Conservation (phyloP, 2,113 vertebrate genomes). For the Cariama cristata region DNA sequence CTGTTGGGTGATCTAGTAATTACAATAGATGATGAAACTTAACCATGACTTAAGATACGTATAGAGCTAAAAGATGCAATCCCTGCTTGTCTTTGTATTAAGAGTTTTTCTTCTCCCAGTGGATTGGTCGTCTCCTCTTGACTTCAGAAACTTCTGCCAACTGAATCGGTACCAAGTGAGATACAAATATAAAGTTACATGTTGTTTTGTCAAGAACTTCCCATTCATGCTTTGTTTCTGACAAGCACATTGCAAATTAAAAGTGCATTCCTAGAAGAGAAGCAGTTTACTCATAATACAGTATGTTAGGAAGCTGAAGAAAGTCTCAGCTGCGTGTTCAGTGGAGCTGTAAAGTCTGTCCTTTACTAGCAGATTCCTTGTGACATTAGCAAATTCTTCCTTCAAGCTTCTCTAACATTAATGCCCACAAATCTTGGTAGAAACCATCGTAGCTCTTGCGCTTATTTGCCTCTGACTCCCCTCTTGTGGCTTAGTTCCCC, state of each 20-base stretch:
- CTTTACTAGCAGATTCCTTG: not conserved
- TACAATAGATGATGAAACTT: not conserved
- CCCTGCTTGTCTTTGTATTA: not conserved
- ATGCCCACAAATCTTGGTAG: not conserved
- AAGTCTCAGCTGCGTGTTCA: not conserved
- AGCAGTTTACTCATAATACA: not conserved
- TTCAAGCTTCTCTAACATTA: not conserved
- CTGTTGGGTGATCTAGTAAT: not conserved
- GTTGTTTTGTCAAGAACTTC: not conserved
- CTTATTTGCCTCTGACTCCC: not conserved
- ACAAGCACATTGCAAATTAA: not conserved
- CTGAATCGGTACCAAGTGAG: not conserved
- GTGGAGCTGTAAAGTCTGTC: not conserved
- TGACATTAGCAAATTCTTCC: not conserved
- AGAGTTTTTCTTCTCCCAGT: constrained; percentile 20
- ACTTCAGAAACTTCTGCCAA: not conserved
- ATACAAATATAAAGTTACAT: not conserved
- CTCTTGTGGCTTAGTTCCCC: not conserved
- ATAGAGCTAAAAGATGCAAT: not conserved
- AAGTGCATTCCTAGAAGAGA: not conserved
- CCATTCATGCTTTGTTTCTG: not conserved
- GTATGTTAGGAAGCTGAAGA: not conserved
- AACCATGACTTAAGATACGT: not conserved
- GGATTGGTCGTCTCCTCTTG: constrained; percentile 10
- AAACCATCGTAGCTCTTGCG: accelerated